These are phyloP conservation scores for Pheosia gnoma DNA, from an alignment of 2,888 invertebrate species.

Conservation along the genomic window DNA sequence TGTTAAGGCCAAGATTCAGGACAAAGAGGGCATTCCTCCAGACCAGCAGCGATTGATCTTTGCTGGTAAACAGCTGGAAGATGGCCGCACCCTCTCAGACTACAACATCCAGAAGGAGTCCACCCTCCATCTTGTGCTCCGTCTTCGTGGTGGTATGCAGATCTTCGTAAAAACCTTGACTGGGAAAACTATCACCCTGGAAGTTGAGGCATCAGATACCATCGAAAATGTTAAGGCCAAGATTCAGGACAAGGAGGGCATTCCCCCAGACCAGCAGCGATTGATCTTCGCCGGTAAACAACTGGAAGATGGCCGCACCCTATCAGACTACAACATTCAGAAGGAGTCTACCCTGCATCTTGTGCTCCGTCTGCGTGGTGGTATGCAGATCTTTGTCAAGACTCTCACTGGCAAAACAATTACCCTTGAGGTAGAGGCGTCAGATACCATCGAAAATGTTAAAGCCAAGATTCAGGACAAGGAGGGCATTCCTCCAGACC, in stretches of 20 bases:
- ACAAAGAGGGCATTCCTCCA: constrained; percentile 91
- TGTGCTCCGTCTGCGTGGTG: constrained; percentile 64
- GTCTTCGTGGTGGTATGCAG: constrained; percentile 54
- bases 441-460: constrained; percentile 70
- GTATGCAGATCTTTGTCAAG: constrained; percentile 72
- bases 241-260: constrained; percentile 69
- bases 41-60: constrained; percentile 85
- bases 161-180: constrained; percentile 60
- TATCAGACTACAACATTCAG: constrained; percentile 70
- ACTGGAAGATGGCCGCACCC: constrained; percentile 64
- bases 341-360: constrained; percentile 67
- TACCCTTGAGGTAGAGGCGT: constrained; percentile 66
- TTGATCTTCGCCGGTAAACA: constrained; percentile 69
- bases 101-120: constrained; percentile 50
- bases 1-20: constrained; percentile 94
- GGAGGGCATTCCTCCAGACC: constrained; percentile 71
- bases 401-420: constrained; percentile 71
- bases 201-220: constrained; percentile 66
- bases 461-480: constrained; percentile 73
- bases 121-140: constrained; percentile 44
- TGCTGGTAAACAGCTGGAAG: constrained; percentile 48
- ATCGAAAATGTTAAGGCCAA: constrained; percentile 72
- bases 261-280: constrained; percentile 69
- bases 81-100: constrained; percentile 45
- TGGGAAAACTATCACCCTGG: constrained; percentile 62